These are phyloP conservation scores for Eledona agricola DNA, from an alignment of 2,888 invertebrate species.

Conservation along the genomic window DNA sequence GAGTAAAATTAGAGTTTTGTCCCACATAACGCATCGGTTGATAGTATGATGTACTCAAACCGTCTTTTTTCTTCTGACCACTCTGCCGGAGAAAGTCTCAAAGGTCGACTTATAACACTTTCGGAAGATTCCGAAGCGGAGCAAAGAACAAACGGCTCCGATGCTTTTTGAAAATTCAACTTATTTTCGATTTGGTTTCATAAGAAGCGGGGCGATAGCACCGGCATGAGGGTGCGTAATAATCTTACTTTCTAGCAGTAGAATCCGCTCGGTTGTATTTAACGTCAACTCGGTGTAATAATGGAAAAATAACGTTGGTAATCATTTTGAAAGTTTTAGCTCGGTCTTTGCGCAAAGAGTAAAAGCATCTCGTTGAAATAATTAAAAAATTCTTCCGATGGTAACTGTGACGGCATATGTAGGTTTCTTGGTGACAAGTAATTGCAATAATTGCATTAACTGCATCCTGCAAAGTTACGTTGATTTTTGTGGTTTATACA, in stretches of 20 bases:
- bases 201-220: conserved; percentile 7
- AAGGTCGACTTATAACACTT: conserved; percentile 29
- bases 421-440: conserved; percentile 19
- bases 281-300: background rate
- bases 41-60: conserved; percentile 34
- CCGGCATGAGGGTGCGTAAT: conserved; percentile 20
- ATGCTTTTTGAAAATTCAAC: conserved; percentile 5
- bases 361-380: conserved; percentile 16
- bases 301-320: conserved; percentile 8
- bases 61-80: conserved; percentile 35
- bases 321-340: conserved; percentile 16
- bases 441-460: conserved; percentile 10
- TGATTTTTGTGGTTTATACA: too few relatives aligned
- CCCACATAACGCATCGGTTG: conserved; percentile 41
- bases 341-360: conserved; percentile 17
- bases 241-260: conserved; percentile 15
- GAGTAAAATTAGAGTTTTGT: conserved; percentile 38
- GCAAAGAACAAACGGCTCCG: conserved; percentile 20
- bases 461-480: too few relatives aligned
- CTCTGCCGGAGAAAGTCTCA: conserved; percentile 36
- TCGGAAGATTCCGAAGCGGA: conserved; percentile 26
- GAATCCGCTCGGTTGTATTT: background rate
- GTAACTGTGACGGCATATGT: conserved; percentile 29
- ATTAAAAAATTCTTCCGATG: conserved; percentile 17
- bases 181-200: conserved; percentile 3